Conservation (phyloP, 2,797 vertebrate species). For the Bucorvus abyssinicus region DNA sequence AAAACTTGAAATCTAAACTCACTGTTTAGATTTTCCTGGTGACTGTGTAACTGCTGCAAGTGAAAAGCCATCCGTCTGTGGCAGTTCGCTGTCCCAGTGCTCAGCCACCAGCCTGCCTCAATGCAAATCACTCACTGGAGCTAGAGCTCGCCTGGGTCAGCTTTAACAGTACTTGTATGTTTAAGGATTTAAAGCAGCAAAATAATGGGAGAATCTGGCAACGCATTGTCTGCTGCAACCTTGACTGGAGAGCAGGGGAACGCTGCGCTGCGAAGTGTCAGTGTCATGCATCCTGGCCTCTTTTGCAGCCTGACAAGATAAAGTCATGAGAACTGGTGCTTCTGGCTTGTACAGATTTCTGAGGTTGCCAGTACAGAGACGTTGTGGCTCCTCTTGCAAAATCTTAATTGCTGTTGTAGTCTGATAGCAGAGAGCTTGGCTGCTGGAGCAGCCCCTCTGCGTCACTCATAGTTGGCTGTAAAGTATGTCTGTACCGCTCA, state of each 20-base stretch:
- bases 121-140: neutral
- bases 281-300: neutral
- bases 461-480: neutral
- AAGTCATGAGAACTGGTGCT: neutral
- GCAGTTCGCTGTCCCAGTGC: neutral
- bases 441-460: neutral
- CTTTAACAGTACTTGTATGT: neutral
- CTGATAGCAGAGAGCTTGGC: neutral
- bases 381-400: neutral
- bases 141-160: fast-evolving
- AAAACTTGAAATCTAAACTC: neutral
- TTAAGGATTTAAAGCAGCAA: neutral
- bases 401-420: neutral
- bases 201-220: neutral
- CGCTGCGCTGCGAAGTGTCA: neutral
- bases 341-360: neutral
- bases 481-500: neutral
- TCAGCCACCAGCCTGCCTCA: neutral
- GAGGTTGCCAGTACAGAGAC: neutral
- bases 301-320: neutral
- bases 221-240: fast-evolving
- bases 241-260: neutral
- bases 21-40: neutral
- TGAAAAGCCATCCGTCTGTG: neutral
- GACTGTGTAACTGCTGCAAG: neutral